Evolutionary conservation across 2,113 vertebrate species (phyloP).

Genomic region (Mungos mungo): DNA sequence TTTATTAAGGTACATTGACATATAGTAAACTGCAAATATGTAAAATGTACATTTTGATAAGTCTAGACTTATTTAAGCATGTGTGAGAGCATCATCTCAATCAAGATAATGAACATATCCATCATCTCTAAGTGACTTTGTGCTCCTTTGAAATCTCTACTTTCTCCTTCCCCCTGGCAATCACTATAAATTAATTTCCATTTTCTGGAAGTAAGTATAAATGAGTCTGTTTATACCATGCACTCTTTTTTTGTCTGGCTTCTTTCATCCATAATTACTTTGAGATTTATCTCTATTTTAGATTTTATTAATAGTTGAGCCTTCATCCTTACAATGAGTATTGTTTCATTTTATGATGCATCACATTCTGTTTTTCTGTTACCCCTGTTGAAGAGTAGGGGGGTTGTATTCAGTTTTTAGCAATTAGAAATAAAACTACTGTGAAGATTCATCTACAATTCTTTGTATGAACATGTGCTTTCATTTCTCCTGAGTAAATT

Average conservation of each 20-base stretch:
- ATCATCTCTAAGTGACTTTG: not conserved
- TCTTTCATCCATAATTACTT: slow-evolving; percentile 1
- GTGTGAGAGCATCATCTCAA: not conserved
- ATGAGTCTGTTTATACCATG: not conserved
- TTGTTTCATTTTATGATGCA: not conserved
- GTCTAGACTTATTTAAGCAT: not conserved
- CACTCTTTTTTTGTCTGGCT: not conserved
- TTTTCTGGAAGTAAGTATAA: slow-evolving; percentile 11
- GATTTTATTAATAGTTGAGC: not conserved
- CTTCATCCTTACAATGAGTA: not conserved
- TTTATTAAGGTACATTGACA: not conserved
- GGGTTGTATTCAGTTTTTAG: not conserved
- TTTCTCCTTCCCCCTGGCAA: not conserved
- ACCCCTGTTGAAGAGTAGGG: not conserved
- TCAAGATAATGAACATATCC: not conserved
- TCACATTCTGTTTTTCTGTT: not conserved
- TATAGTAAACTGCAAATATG: not conserved
- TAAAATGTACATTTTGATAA: not conserved
- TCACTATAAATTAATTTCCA: not conserved
- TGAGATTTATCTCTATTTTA: not conserved
- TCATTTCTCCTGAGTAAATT: slow-evolving; percentile 8
- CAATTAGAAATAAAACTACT: not conserved
- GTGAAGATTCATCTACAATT: not conserved
- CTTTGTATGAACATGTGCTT: not conserved
- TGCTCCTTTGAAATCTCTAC: not conserved